These are phyloP conservation scores for Micronycteris hirsuta DNA, from an alignment of 2,113 vertebrate species.

Conservation along the genomic window DNA sequence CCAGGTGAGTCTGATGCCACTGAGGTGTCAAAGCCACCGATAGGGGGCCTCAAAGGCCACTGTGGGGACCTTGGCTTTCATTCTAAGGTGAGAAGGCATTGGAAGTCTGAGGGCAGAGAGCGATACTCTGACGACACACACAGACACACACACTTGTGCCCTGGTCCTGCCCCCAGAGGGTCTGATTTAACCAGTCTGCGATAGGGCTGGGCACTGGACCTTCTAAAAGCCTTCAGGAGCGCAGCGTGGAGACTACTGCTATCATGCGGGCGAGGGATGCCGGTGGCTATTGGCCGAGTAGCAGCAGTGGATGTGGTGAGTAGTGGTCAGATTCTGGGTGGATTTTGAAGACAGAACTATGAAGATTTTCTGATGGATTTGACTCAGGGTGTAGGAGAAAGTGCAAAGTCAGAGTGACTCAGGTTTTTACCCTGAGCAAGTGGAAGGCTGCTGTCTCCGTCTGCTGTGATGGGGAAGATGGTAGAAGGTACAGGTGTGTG, in stretches of 20 bases:
- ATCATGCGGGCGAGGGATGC: background rate
- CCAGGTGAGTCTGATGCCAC: background rate
- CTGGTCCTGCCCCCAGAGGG: background rate
- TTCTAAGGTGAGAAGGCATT: background rate
- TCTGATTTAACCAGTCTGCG: background rate
- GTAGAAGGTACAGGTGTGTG: background rate
- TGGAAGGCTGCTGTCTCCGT: background rate
- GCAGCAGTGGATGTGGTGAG: background rate
- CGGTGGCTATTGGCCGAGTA: background rate
- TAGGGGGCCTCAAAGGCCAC: background rate
- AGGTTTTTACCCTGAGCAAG: background rate
- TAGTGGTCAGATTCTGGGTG: background rate
- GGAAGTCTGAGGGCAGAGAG: background rate
- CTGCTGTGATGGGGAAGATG: background rate
- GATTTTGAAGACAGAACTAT: background rate
- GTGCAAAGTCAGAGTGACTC: background rate
- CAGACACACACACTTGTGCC: no score
- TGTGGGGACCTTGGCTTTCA: background rate
- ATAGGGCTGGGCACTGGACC: background rate
- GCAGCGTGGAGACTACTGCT: background rate
- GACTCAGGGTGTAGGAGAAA: background rate
- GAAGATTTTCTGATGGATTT: background rate
- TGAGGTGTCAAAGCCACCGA: background rate
- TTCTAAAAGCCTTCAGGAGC: background rate
- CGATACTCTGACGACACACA: background rate